Evolutionary conservation across 2,888 invertebrate species (phyloP), one percentile per base, ranked within the genome.

Genomic region (Poecilobothrus nobilitatus): DNA sequence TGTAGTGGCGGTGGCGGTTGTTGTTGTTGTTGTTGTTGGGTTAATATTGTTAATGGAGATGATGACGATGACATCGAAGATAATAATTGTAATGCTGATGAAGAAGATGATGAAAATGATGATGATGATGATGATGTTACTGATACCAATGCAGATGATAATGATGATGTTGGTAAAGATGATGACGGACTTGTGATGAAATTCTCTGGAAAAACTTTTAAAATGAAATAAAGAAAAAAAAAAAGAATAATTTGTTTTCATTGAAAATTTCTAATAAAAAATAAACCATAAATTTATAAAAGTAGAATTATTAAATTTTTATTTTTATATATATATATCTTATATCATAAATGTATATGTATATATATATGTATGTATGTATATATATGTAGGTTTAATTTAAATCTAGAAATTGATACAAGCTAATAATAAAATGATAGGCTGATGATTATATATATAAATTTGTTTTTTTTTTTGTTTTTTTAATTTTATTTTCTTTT

Each of bases 161-260:
- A 18, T 53, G 53, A 53, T n/a, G 53, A 53, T n/a, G 53, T 12
- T 15, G 53, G 15, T 53, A 18, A 63, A 15, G 27, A 63, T 6
- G 27, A 15, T 27, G 63, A 33, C 27, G 63, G 27, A 63, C 22
- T 27, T 63, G 63, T 63, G 1, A 27, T 63, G 18, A 27, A 63
- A 63, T 63, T 63, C 20, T 63, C 63, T 27, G 63, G 63, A 63
- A 63, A 63, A 27, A 63, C 63, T 63, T 18, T 27, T 27, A 27
- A 63, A 63, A 63, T 12, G 22, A 21, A 21, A 62, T 9, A 5
- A 41, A 41, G 18, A 53, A 53, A 53, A 6, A 53, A 18, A 53
- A 53, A 3, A 37, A 37, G 12, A 37, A 8, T 8, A 37, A 12
- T 37, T 10, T 37, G 37, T 37, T 10, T 27, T 27, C 27, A 27